phyloP scores from a whole-genome alignment of 2,113 vertebrate genomes.

The Balaeniceps rex region DNA sequence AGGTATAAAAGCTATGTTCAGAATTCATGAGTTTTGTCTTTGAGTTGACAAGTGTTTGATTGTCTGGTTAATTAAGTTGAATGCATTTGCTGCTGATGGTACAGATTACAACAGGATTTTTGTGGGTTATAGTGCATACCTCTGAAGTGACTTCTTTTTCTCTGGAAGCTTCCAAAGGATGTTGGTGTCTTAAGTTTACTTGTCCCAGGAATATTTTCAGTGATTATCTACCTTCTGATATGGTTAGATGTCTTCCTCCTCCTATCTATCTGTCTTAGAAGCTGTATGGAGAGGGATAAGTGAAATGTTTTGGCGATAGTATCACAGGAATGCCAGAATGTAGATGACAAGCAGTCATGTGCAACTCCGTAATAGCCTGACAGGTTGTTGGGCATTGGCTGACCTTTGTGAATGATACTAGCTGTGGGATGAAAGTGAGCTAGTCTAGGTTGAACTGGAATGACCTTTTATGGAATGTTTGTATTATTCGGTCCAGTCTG shows the following conservation, averaged over 20 bases:
- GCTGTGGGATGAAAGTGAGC: background rate
- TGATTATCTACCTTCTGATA: background rate
- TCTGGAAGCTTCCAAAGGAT: background rate
- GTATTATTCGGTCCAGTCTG: background rate
- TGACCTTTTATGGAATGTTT: background rate
- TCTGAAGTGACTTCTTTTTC: background rate
- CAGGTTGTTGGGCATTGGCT: background rate
- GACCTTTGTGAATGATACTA: background rate
- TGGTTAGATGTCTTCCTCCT: background rate
- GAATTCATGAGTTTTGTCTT: background rate
- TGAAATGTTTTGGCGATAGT: background rate
- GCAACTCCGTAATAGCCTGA: background rate
- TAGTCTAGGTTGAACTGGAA: background rate
- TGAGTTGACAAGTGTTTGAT: background rate
- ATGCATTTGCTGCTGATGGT: background rate
- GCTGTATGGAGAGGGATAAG: background rate
- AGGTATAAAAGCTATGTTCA: background rate
- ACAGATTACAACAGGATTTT: background rate
- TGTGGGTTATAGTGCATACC: background rate
- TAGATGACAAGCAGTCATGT: background rate
- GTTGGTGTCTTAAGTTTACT: background rate
- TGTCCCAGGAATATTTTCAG: background rate
- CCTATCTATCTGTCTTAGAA: background rate
- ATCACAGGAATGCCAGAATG: background rate
- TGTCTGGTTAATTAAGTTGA: background rate